These are phyloP conservation scores for Stenchaetothrips biformis DNA, from an alignment of 2,888 invertebrate genomes.

Conservation along the genomic window DNA sequence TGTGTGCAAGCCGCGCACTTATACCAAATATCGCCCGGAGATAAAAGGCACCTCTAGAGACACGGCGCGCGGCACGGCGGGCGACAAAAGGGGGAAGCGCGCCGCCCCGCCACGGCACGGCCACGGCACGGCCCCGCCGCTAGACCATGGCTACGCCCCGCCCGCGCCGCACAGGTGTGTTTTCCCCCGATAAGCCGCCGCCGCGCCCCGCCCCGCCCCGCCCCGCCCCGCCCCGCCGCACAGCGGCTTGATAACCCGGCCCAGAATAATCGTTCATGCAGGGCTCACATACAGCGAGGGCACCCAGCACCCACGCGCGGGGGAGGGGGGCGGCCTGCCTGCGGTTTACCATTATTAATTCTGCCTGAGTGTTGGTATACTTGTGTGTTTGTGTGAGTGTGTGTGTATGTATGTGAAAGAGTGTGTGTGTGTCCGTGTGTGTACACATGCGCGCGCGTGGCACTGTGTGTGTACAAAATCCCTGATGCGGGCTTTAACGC, in stretches of 20 bases:
- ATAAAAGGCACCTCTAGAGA: too few relatives aligned
- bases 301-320: neutral
- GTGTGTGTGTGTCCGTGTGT: too few relatives aligned
- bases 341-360: neutral
- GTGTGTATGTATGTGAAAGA: too few relatives aligned
- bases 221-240: neutral
- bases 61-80: too few relatives aligned
- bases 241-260: neutral
- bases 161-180: conserved; percentile 15
- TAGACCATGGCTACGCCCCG: neutral
- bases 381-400: too few relatives aligned
- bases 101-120: neutral
- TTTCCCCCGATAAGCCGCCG: neutral
- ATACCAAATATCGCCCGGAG: too few relatives aligned
- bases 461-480: neutral
- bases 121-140: neutral
- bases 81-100: too few relatives aligned
- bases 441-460: neutral
- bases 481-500: neutral
- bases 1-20: too few relatives aligned
- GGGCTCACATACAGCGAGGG: neutral
- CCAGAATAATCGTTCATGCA: conserved; percentile 3
- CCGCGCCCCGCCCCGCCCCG: too few relatives aligned
- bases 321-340: neutral
- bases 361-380: neutral